Base-by-base conservation (phyloP, 2,888 invertebrate genomes). In the Eupithecia exiguata region DNA sequence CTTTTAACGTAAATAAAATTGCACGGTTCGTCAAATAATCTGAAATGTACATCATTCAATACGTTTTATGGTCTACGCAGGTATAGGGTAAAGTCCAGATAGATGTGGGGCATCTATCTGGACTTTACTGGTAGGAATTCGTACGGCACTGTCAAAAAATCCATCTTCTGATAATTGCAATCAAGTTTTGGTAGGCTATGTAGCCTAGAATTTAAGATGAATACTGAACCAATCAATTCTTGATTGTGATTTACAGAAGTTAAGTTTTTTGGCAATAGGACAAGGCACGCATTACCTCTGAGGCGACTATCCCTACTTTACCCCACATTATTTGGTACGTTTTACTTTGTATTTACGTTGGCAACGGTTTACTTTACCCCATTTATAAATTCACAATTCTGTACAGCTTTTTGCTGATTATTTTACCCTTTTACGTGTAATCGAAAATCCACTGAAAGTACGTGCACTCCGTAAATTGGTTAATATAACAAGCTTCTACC, bases 1-100 rank as follows among this genome's bases (percentile, higher is more conserved):
- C 71, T 68, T 74, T 61, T 58, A 58, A 72, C 66, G 69, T 73
- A 18, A 58, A 72, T 21, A 36, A 72, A 74, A 76, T 78, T 75
- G 68, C 69, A 76, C 67, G 74, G 70, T 67, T 70, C 66, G 70
- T 73, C 35, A 40, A 69, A 62, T 75, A 75, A 53, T 71, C 61
- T 70, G 38, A 71, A 74, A 70, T 61, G 65, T 70, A 67, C 30
- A 63, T 71, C 63, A 71, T 72, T 70, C 14, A 3, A 10, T 35
- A 35, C 25, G 58, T 18, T 49, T n/a, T 49, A 49, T 7, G 49
- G 7, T n/a, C 1, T n/a, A 46, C 7, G 7, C n/a, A 46, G 5
- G 12, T 21, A 49, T 9, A 53, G 58, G 58, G 58, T 58, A 14
- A 5, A 58, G 58, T 58, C 12, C 5, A 1, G 58, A 25, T 58